Percentiles rank a stretch among this genome's conserved stretches.
Evolutionary conservation across 2,797 vertebrate genomes (phyloP).

Genomic region (Epinephelus coioides): DNA sequence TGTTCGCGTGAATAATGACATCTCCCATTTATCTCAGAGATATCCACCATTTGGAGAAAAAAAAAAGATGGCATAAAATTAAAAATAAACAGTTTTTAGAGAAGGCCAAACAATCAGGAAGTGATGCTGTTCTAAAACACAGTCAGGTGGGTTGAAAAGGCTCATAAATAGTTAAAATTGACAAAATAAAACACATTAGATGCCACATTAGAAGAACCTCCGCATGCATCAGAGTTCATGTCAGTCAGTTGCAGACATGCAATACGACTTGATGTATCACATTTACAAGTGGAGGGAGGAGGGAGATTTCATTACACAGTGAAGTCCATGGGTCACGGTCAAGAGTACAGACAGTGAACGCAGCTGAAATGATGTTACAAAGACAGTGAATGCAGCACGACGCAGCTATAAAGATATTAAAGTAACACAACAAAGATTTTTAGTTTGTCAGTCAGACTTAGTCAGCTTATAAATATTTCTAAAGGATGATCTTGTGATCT

Average conservation of each 20-base stretch:
- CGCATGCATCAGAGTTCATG: background rate
- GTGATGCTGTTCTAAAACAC: background rate
- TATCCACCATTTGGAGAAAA: background rate
- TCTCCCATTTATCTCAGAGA: slow-evolving; percentile 21
- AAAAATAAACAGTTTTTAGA: background rate
- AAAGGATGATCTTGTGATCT: too few species aligned
- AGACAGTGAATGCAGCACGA: background rate
- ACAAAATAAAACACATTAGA: slow-evolving; percentile 4
- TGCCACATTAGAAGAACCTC: background rate
- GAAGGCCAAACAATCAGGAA: background rate
- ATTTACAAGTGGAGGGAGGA: background rate
- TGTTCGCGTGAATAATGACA: slow-evolving; percentile 32
- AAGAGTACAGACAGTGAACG: background rate
- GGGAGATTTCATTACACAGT: slow-evolving; percentile 10
- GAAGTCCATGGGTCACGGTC: slow-evolving; percentile 10
- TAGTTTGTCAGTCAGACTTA: background rate
- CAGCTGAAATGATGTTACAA: too few species aligned
- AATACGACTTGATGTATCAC: slow-evolving; percentile 3
- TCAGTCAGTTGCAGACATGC: background rate
- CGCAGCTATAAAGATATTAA: background rate
- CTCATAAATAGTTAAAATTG: slow-evolving; percentile 16
- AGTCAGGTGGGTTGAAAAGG: background rate
- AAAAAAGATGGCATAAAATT: slow-evolving; percentile 1
- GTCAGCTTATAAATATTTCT: too few species aligned
- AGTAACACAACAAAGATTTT: background rate